Evolutionary conservation across 1,140 invertebrate species (phyloP).

Genomic region (Pygmarrhopalites habei): DNA sequence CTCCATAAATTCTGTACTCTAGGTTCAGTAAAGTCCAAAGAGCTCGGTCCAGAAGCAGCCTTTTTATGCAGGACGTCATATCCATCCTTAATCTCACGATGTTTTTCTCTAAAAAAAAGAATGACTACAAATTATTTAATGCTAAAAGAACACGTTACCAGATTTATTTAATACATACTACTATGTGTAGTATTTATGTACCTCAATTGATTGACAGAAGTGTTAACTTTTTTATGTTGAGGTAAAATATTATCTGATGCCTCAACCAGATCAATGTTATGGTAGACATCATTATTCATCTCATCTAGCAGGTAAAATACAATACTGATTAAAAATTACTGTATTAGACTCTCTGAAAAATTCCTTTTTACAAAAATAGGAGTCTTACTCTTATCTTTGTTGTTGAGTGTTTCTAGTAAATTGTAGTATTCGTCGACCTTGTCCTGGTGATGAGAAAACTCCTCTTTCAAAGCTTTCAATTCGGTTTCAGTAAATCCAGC

Average conservation of each 20-base stretch:
- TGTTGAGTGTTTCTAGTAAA: conserved; percentile 61
- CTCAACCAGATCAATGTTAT: conserved; percentile 14
- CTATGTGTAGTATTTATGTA: background rate
- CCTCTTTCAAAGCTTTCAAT: conserved; percentile 72
- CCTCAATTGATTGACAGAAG: conserved; percentile 12
- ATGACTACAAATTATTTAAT: background rate
- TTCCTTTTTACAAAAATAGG: too few species aligned
- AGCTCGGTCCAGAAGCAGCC: conserved; percentile 63
- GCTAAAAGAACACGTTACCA: too few species aligned
- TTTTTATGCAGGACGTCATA: conserved; percentile 69
- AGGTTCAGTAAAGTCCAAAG: conserved; percentile 78
- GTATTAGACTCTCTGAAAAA: too few species aligned
- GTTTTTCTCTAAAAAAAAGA: conserved; percentile 54
- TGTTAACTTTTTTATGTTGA: conserved; percentile 7
- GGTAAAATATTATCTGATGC: conserved; percentile 16
- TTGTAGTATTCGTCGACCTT: conserved; percentile 85
- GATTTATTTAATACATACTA: too few species aligned
- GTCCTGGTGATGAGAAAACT: conserved; percentile 85
- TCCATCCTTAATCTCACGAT: conserved; percentile 67
- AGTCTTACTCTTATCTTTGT: conserved; percentile 43
- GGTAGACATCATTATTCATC: conserved; percentile 24
- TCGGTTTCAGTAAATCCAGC: conserved; percentile 78
- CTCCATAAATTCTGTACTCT: conserved; percentile 83
- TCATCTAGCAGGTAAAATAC: conserved; percentile 21
- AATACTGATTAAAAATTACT: too few species aligned